Evolutionary conservation across 2,888 invertebrate species (phyloP), one percentile per base, ranked within the genome.

Genomic region (Agrochola lota): DNA sequence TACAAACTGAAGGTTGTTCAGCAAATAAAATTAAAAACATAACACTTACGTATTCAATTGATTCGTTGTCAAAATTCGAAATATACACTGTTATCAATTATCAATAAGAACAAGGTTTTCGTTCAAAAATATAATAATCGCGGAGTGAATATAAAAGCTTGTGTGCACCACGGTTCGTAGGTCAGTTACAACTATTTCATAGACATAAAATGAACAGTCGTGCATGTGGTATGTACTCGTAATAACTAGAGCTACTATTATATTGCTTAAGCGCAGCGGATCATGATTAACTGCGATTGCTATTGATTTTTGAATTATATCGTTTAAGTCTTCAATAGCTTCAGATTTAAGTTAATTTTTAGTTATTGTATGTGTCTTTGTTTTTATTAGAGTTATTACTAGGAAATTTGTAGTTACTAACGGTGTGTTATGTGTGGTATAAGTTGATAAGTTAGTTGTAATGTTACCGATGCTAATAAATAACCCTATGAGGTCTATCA

Each of bases 131-230:
- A 43, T 35, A 43, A 64, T 71, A 84, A 83, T 69, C 8, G 73
- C 64, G 55, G 70, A 64, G 75, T 79, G 71, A 55, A 71, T 64
- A 60, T 62, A 60, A 75, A 74, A 83, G 60, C 67, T 83, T 83
- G 43, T 84, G 86, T 84, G 75, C 79, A 46, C 73, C 70, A 74
- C 86, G 75, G 84, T 86, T 86, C 84, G 80, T 84, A 84, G 86
- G 84, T 84, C 84, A 84, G 84, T 84, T 84, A 83, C 84, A 86
- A 84, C 84, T 84, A 86, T 84, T 83, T 71, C 67, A 86, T 64
- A 79, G 70, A 71, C 67, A 86, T 66, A 79, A 71, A 71, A 74
- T 69, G 75, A 71, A 74, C 73, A 62, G 79, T 62, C 46, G 26
- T 46, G 64, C 72, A 86, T 83, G 71, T 79, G 84, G 71, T 83